phyloP scores from a whole-genome alignment of 2,797 vertebrate genomes.

The Eulemur rubriventer region DNA sequence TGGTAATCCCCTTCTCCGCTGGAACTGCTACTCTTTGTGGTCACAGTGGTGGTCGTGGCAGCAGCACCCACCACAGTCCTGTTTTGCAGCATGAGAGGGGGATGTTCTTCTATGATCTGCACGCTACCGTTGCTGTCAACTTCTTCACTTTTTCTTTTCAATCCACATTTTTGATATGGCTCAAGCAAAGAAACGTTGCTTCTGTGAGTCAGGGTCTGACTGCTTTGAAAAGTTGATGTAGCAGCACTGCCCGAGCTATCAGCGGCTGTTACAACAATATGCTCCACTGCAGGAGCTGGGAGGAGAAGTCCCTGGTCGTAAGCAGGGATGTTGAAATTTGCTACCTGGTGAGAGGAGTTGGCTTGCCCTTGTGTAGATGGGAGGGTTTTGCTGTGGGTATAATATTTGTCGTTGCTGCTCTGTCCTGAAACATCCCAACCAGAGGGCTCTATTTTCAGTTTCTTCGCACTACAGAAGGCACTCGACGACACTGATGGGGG shows the following conservation, averaged over 20 bases:
- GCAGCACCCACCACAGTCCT: conserved; percentile 92
- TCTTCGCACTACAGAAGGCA: conserved; percentile 97
- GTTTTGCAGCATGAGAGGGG: conserved; percentile 96
- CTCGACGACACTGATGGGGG: conserved; percentile 98
- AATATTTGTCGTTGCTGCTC: conserved; percentile 92
- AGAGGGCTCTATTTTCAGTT: conserved; percentile 97
- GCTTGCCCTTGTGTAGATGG: conserved; percentile 90
- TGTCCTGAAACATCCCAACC: conserved; percentile 94
- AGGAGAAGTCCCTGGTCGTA: conserved; percentile 90
- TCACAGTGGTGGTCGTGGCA: conserved; percentile 95
- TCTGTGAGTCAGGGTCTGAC: conserved; percentile 88
- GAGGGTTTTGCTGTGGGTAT: conserved; percentile 90
- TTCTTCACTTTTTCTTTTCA: conserved; percentile 98
- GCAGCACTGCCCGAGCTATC: conserved; percentile 93
- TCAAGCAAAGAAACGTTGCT: conserved; percentile 91
- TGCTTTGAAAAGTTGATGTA: conserved; percentile 90
- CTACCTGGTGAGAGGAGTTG: conserved; percentile 89
- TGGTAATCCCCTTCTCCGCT: conserved; percentile 98
- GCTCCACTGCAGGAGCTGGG: conserved; percentile 87
- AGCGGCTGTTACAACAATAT: conserved; percentile 92
- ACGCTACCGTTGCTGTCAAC: conserved; percentile 99
- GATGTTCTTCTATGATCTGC: conserved; percentile 98
- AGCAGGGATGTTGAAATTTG: conserved; percentile 89
- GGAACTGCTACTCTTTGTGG: conserved; percentile 97
- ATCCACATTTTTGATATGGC: conserved; percentile 93